These are phyloP conservation scores for Bicyclus anynana DNA, from an alignment of 1,140 invertebrate genomes.

Conservation along the genomic window DNA sequence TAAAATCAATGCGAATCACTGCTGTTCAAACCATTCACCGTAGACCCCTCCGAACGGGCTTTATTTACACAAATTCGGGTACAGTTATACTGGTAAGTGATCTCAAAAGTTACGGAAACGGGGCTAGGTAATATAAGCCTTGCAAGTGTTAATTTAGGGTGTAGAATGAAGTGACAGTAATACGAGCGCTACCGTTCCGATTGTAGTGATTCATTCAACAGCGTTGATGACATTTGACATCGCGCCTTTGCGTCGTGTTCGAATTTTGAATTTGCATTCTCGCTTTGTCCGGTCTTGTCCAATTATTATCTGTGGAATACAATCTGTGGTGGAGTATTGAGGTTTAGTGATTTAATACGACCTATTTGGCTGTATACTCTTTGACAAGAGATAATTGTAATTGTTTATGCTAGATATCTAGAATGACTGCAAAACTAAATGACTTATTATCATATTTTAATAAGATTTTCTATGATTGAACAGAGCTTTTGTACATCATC, in stretches of 20 bases:
- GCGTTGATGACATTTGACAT: constrained; percentile 50
- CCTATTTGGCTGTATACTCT: constrained; percentile 9
- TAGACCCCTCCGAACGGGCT: constrained; percentile 28
- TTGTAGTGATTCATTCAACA: constrained; percentile 62
- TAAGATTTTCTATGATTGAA: no score
- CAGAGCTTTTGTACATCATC: no score
- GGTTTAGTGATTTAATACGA: no score
- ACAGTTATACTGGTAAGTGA: constrained; percentile 33
- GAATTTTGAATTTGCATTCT: constrained; percentile 41
- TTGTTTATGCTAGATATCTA: no score
- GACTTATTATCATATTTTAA: no score
- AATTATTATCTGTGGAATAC: constrained; percentile 2
- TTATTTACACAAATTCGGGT: constrained; percentile 23
- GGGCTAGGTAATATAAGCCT: constrained; percentile 29
- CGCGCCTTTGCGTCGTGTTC: constrained; percentile 39
- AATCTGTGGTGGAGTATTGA: not conserved
- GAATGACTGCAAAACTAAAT: no score
- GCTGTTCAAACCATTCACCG: constrained; percentile 31
- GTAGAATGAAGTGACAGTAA: constrained; percentile 20
- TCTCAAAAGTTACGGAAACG: constrained; percentile 32
- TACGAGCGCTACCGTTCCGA: constrained; percentile 34
- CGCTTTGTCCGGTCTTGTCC: constrained; percentile 6
- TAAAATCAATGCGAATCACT: constrained; percentile 70
- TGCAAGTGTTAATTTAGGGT: constrained; percentile 23
- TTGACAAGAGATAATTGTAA: no score